Evolutionary conservation across 2,888 invertebrate genomes (phyloP), one percentile per base, ranked within the genome.

Genomic region (Apodemia duryi): DNA sequence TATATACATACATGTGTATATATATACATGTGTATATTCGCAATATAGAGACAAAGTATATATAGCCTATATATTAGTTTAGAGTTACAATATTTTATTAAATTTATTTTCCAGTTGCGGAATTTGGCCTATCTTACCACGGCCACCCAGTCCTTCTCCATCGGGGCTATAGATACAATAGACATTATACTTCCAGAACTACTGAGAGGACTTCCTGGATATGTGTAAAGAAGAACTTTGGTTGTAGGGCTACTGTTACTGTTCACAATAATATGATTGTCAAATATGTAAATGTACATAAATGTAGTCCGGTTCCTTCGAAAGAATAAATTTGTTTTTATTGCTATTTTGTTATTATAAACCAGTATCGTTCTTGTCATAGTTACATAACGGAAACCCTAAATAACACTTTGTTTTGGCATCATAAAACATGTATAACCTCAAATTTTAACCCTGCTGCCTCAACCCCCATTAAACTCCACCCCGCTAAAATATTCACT

Each of bases 141-240:
- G 86, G 85, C 1, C 84, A 83, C 65, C 86, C 85, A 4, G 84
- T 86, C 35, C 77, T 86, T n/a, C 73, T 78, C 5, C 69, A 74
- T 13, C 80, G 80, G 2, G 71, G 65, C 6, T 78, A 80, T 63
- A 74, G 80, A 9, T 84, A 75, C 71, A 78, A 82, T 71, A 74
- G 64, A n/a, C 64, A 66, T 38, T 66, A 66, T 10, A 64, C 62
- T 2, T 66, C 66, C 71, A 63, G 63, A 6, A 61, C 61, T 7
- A 52, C 46, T 3, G 57, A 63, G 32, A 60, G 63, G 61, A 70
- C 73, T 6, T 71, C 81, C 10, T 84, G 83, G 83, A 77, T 74
- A n/a, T 84, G 84, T 67, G 73, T 76, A 10, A 83, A 81, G 71
- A 77, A 79, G 65, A 75, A 77, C 65, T 69, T 71, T 7, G 83